These are phyloP conservation scores for Bergia sp. DNA, from an alignment of 92 coral and sea anemone genomes.

Conservation along the genomic window DNA sequence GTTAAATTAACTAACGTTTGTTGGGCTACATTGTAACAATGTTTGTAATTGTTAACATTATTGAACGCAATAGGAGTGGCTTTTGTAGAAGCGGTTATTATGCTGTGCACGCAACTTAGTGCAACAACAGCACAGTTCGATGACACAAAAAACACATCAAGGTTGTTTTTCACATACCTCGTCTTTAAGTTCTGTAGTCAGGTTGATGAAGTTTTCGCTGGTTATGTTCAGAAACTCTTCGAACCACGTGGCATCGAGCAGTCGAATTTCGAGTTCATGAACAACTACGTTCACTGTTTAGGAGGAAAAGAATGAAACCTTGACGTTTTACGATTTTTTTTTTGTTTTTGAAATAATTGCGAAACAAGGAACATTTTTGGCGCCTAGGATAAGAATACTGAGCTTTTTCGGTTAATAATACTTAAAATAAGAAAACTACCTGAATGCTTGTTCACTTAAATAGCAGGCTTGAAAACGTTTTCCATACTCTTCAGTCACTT, in stretches of 20 bases:
- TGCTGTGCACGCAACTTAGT: no score
- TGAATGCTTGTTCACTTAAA: no score
- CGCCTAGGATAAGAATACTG: no score
- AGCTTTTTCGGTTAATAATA: no score
- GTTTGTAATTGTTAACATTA: not conserved
- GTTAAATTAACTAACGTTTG: no score
- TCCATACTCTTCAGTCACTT: no score
- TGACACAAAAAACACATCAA: not conserved
- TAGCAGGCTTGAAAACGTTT: no score
- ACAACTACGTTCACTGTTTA: not conserved
- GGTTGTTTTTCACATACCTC: conserved; percentile 21
- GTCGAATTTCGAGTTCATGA: not conserved
- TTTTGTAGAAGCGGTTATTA: not conserved
- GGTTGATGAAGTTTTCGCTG: conserved; percentile 27
- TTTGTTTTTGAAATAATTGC: no score
- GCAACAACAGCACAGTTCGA: no score
- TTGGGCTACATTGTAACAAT: not conserved
- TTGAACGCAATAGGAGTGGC: not conserved
- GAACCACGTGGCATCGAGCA: not conserved
- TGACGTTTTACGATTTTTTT: no score
- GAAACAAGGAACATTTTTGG: no score
- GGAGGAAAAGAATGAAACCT: not conserved
- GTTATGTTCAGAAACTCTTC: conserved; percentile 10
- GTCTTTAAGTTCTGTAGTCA: conserved; percentile 23
- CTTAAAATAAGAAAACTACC: no score